These are phyloP conservation scores for Ligdia adustata DNA, from an alignment of 2,888 invertebrate genomes.

Conservation along the genomic window DNA sequence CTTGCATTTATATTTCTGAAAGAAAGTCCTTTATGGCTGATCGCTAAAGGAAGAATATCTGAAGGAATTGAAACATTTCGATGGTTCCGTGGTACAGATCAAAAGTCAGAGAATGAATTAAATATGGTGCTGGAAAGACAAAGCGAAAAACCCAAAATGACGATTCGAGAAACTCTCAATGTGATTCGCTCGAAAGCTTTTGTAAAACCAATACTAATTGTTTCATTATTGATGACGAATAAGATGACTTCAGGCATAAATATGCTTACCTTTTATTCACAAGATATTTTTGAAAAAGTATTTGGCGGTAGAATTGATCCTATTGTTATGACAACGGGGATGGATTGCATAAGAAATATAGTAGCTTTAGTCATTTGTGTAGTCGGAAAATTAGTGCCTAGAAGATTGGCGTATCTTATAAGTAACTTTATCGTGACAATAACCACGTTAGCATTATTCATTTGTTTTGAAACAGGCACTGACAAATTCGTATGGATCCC, in stretches of 20 bases:
- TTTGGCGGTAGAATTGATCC: not conserved
- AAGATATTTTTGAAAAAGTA: not conserved
- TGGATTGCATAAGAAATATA: not conserved
- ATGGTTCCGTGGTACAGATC: constrained; percentile 4
- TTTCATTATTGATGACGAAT: not conserved
- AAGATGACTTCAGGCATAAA: not conserved
- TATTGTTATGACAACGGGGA: not conserved
- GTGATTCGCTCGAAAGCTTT: not conserved
- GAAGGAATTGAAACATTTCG: constrained; percentile 2
- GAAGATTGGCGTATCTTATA: not conserved
- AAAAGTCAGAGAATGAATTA: not conserved
- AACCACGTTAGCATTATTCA: not conserved
- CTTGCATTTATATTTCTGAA: not conserved
- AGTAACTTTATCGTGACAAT: not conserved
- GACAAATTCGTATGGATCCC: not conserved
- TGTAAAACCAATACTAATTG: not conserved
- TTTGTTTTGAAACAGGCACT: not conserved
- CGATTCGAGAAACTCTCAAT: not conserved
- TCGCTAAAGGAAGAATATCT: not conserved
- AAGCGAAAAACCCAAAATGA: not conserved
- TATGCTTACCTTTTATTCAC: not conserved
- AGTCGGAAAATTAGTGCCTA: not conserved
- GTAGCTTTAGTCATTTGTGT: not conserved
- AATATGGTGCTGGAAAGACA: not conserved
- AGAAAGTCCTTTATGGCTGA: constrained; percentile 6